Base-by-base conservation (phyloP, 2,797 vertebrate genomes). In the Mus caroli region DNA sequence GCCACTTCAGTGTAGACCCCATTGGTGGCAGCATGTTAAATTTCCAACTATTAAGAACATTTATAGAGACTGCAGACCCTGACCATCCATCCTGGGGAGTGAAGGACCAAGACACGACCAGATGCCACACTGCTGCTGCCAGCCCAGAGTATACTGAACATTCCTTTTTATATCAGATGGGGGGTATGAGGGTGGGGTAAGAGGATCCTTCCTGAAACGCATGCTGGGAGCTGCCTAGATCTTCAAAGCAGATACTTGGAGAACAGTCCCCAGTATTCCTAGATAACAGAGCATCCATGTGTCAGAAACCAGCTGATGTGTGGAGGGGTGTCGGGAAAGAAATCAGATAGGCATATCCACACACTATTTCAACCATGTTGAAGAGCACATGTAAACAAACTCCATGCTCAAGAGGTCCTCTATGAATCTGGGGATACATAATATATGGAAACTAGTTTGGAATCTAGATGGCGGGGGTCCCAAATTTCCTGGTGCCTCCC, bases 361-460 rank as follows among this genome's bases (percentile, higher is more conserved):
- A 56, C 2, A 14, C 0, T 20, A 3, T n/a, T 34, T 52, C 40
- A 56, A 40, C 12, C 19, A 1, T 0, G 11, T 2, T 40, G 37
- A 83, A 26, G 24, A n/a, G 69, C 40, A n/a, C n/a, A 24, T 10
- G 73, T 0, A 4, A 2, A 31, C 6, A 17, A 28, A 43, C n/a
- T 9, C 64, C 79, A 28, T 2, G 43, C 15, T 54, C 56, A 58
- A n/a, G 0, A 13, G 20, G 4, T 1, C 4, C 13, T n/a, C 46
- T 78, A 75, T 31, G 54, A 34, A 34, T 37, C 6, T 86, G 37
- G 20, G 34, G 52, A 1, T 56, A 40, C 14, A 54, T 26, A 2
- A 5, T 31, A 37, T 91, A 62, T 24, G 2, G 22, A 67, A 87
- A 19, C 37, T 31, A 88, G 40, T 71, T 96, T 20, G 22, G 89